phyloP scores from a whole-genome alignment of 2,797 vertebrate genomes.

The Pteropus rufus region DNA sequence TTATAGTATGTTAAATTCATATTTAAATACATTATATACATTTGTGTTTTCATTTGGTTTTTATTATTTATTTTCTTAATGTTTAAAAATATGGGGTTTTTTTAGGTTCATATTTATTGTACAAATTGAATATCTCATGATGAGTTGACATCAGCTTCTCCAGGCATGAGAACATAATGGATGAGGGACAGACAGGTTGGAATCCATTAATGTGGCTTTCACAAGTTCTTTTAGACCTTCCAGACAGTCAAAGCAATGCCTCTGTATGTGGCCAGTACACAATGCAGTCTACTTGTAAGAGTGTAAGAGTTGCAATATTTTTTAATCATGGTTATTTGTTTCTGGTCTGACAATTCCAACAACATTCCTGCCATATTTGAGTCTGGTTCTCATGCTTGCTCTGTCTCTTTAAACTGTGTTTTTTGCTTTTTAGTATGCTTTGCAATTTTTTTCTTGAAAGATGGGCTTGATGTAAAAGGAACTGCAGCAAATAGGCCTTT shows the following conservation, averaged over 20 bases:
- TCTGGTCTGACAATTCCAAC: background rate
- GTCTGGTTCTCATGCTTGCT: background rate
- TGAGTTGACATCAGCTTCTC: background rate
- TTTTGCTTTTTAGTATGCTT: background rate
- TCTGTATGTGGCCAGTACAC: slow-evolving; percentile 89
- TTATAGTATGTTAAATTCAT: background rate
- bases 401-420: background rate
- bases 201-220: slow-evolving; percentile 83
- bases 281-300: slow-evolving; percentile 89
- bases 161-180: slow-evolving; percentile 35
- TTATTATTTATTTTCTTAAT: background rate
- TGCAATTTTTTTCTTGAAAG: background rate
- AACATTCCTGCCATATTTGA: background rate
- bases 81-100: background rate
- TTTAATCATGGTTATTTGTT: slow-evolving; percentile 59
- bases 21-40: background rate
- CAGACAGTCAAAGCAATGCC: slow-evolving; percentile 80
- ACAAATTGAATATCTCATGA: slow-evolving; percentile 54
- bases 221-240: slow-evolving; percentile 89
- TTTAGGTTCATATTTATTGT: slow-evolving; percentile 75
- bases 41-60: background rate
- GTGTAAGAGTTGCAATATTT: slow-evolving; percentile 91
- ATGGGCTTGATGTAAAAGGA: background rate
- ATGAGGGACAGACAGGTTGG: slow-evolving; percentile 22
- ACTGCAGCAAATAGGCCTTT: background rate